Evolutionary conservation across 2,113 vertebrate genomes (phyloP).

Genomic region (Tamias sibiricus): DNA sequence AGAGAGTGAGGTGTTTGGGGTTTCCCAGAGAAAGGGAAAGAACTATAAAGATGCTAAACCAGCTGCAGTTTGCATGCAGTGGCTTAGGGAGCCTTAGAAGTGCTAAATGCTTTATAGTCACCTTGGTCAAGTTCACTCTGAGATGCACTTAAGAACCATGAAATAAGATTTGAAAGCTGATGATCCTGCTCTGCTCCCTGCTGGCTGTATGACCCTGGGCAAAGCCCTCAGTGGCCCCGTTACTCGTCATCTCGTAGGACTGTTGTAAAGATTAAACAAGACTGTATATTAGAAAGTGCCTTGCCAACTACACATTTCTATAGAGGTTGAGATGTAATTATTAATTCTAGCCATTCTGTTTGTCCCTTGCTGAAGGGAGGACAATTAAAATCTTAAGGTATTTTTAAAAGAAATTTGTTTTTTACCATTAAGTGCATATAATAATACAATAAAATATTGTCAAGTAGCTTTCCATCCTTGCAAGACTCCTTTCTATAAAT

Average conservation of each 20-base stretch:
- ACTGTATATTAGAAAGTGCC: background rate
- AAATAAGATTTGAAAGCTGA: slow-evolving; percentile 51
- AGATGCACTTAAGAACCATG: slow-evolving; percentile 42
- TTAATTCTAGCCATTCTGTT: background rate
- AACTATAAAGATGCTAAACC: background rate
- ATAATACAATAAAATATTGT: slow-evolving; percentile 35
- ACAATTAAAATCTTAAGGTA: slow-evolving; percentile 20
- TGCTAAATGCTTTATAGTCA: slow-evolving; percentile 16
- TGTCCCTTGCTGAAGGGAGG: slow-evolving; percentile 1
- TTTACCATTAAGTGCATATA: slow-evolving; percentile 42
- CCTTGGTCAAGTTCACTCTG: slow-evolving; percentile 63
- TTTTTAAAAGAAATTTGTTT: slow-evolving; percentile 42
- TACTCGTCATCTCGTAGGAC: background rate
- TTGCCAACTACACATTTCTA: background rate
- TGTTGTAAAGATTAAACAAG: slow-evolving; percentile 3
- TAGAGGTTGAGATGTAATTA: background rate
- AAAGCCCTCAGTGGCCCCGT: background rate
- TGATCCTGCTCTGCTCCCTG: background rate
- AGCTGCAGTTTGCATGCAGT: background rate
- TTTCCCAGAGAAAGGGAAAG: background rate
- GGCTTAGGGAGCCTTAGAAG: background rate
- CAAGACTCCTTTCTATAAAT: background rate
- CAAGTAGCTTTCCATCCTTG: background rate
- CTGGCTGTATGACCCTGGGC: background rate
- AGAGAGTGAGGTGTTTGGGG: background rate